Base-by-base conservation (phyloP, 2,113 vertebrate species). In the Oxyruncus cristatus region DNA sequence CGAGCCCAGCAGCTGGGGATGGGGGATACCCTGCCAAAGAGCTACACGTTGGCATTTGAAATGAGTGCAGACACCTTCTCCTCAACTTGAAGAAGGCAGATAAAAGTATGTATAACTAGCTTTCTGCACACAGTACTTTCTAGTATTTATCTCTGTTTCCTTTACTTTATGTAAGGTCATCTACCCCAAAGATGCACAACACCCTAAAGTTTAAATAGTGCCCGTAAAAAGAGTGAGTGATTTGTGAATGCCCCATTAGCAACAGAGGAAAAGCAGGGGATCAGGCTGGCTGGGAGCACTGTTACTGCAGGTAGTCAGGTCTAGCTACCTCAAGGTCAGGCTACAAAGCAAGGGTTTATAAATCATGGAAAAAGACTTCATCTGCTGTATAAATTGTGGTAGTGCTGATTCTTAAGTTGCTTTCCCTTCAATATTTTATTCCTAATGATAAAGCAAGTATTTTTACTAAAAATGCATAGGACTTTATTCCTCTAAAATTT, bases 381-480 rank as follows among this genome's bases (percentile, higher is more conserved):
- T 67, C 39, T 80, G 28, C 42, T 70, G 5, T 84, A 41, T 74
- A 35, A 73, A 42, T 66, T 71, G 53, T 37, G 55, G 5, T 94
- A n/a, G 11, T 93, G 28, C 50, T 4, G 3, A 58, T 92, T 83
- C n/a, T 44, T 78, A 68, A 68, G 30, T 35, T 94, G 24, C 15
- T 95, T 93, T 86, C 16, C 20, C 47, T 80, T 77, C 86, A 77
- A 12, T 61, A 24, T 91, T 86, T 80, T 84, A 62, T 80, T 89
- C 63, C 20, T 73, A 24, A 26, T 33, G 15, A 74, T 42, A 46
- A 72, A 82, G 10, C 50, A 67, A 44, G 12, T 46, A 22, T 78
- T 91, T 91, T 72, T 80, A 59, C 66, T 88, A n/a, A 85, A 89
- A 76, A 66, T 39, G 8, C 13, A 1, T 52, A 58, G 37, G 42